Percentiles rank a stretch among this genome's conserved stretches.
Conservation (phyloP, 53 echinoderm and acorn worm genomes). For the Holothuria scabra region DNA sequence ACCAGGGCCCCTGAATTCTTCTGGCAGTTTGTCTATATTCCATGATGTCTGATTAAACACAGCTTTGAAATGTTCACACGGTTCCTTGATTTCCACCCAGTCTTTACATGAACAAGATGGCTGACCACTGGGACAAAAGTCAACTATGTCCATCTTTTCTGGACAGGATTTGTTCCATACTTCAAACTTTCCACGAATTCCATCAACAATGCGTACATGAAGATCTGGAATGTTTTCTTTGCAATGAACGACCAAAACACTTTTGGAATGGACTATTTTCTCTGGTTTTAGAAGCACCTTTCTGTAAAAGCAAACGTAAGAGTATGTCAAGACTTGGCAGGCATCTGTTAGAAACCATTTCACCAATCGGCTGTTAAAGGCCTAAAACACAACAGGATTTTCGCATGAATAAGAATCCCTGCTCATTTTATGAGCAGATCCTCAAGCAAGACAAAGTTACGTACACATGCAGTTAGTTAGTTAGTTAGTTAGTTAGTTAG, state of each 20-base stretch:
- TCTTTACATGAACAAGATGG: constrained; percentile 10
- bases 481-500: too few relatives aligned
- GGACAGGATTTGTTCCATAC: background rate
- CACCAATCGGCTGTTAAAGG: too few relatives aligned
- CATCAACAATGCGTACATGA: background rate
- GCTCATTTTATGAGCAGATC: too few relatives aligned
- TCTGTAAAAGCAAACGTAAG: background rate
- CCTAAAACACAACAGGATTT: too few relatives aligned
- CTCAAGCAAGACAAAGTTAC: too few relatives aligned
- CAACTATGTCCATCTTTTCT: background rate
- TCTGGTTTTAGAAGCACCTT: background rate
- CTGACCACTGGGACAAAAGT: constrained; percentile 2
- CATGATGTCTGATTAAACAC: constrained; percentile 19
- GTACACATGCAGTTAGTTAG: too few relatives aligned
- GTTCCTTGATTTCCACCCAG: background rate
- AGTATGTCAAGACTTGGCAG: background rate
- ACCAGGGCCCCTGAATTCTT: background rate
- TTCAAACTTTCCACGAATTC: constrained; percentile 8
- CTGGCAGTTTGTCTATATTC: background rate
- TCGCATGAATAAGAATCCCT: too few relatives aligned
- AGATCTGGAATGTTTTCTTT: background rate
- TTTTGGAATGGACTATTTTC: background rate
- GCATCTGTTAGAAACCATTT: too few relatives aligned
- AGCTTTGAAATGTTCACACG: constrained; percentile 29
- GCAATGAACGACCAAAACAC: constrained; percentile 6